These are phyloP conservation scores for Pipra filicauda DNA, from an alignment of 2,113 vertebrate species.

Conservation along the genomic window DNA sequence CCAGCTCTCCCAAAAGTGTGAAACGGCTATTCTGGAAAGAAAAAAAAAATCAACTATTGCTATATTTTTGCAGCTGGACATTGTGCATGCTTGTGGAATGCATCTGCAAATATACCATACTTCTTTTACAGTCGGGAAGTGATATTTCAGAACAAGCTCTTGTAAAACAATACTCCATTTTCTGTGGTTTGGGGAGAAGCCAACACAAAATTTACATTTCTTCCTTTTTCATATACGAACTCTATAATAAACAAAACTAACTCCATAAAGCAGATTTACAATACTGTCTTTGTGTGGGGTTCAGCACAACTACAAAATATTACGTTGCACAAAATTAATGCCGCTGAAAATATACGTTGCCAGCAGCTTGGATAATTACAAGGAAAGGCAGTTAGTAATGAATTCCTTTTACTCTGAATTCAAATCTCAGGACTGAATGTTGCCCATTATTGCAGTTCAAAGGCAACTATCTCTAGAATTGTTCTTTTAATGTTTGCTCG, in stretches of 20 bases:
- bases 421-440: conserved; percentile 72
- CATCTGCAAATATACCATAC: neutral
- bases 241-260: conserved; percentile 65
- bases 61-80: conserved; percentile 63
- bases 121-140: conserved; percentile 50
- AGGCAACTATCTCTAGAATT: conserved; percentile 80
- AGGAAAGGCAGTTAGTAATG: conserved; percentile 69
- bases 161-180: conserved; percentile 66
- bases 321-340: conserved; percentile 62
- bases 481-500: conserved; percentile 79
- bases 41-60: neutral
- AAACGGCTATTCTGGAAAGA: neutral
- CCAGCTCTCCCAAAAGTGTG: neutral
- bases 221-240: conserved; percentile 53
- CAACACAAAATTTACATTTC: conserved; percentile 67
- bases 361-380: conserved; percentile 64
- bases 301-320: conserved; percentile 66
- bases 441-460: conserved; percentile 78
- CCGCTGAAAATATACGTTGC: conserved; percentile 61
- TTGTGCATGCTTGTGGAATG: neutral
- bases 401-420: conserved; percentile 75
- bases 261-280: conserved; percentile 59
- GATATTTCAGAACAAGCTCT: conserved; percentile 61
- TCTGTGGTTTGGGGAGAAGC: conserved; percentile 61
- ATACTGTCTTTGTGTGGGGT: conserved; percentile 44